phyloP scores from a whole-genome alignment of 2,888 invertebrate species.

The Seira ritae region DNA sequence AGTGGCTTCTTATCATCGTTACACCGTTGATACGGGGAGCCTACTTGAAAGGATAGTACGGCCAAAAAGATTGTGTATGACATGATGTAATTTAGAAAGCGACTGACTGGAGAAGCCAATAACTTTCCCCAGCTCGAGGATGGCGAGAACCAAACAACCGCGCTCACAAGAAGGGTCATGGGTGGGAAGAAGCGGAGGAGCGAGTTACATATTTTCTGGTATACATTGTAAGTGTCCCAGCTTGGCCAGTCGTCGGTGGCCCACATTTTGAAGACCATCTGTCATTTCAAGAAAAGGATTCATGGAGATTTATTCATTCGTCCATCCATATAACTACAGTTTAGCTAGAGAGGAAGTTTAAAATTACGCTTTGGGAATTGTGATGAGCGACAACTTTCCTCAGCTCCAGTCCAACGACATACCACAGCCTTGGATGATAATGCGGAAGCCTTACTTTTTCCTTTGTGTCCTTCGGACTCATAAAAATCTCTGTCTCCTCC shows the following conservation, averaged over 20 bases:
- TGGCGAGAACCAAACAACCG: not conserved
- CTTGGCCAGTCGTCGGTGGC: conserved; percentile 63
- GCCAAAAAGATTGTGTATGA: not conserved
- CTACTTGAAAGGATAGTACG: conserved; percentile 12
- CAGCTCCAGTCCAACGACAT: conserved; percentile 47
- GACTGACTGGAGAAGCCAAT: conserved; percentile 51
- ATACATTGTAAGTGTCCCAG: conserved; percentile 53
- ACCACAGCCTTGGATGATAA: conserved; percentile 62
- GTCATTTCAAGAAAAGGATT: not conserved
- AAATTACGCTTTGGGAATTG: conserved; percentile 56
- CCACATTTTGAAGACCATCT: conserved; percentile 65
- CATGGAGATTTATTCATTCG: not conserved
- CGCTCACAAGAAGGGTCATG: not conserved
- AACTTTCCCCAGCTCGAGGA: conserved; percentile 1
- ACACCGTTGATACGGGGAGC: conserved; percentile 34
- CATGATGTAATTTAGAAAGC: conserved; percentile 53
- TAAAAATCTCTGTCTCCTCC: conserved; percentile 52
- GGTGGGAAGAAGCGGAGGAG: not conserved
- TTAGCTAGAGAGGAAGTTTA: not conserved
- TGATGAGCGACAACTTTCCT: conserved; percentile 58
- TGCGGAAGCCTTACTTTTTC: conserved; percentile 32
- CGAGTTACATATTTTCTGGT: no score
- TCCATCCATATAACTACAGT: not conserved
- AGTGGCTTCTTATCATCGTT: not conserved
- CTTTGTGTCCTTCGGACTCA: conserved; percentile 37